Evolutionary conservation across 2,113 vertebrate genomes (phyloP).

Genomic region (Thalassoma bifasciatum): DNA sequence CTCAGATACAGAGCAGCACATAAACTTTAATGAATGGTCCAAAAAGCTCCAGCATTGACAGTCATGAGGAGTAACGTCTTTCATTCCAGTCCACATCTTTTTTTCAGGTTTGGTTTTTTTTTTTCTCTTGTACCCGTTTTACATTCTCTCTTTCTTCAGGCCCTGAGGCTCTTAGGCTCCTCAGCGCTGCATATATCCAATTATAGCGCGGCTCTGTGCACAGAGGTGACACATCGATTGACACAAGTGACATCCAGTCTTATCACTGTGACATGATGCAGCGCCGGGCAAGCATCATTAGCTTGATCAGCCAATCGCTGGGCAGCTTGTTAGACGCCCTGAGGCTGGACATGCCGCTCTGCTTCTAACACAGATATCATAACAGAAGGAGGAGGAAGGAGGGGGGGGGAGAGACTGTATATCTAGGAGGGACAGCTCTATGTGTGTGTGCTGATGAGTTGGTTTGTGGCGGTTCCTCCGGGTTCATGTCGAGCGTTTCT

Average conservation of each 20-base stretch:
- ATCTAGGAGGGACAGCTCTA: constrained; percentile 47
- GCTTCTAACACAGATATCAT: constrained; percentile 55
- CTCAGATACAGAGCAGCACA: not conserved
- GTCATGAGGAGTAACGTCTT: constrained; percentile 33
- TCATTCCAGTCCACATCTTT: not conserved
- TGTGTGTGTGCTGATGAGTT: constrained; percentile 19
- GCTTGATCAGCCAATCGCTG: constrained; percentile 61
- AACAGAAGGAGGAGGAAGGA: constrained; percentile 40
- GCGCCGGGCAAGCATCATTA: constrained; percentile 69
- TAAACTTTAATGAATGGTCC: constrained; percentile 15
- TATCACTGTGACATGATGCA: constrained; percentile 68
- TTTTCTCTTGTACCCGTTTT: constrained; percentile 30
- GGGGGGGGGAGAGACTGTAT: constrained; percentile 14
- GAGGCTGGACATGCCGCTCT: constrained; percentile 38
- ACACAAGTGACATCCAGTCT: constrained; percentile 67
- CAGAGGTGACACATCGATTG: constrained; percentile 69
- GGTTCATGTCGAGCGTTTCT: constrained; percentile 3
- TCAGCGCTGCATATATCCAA: constrained; percentile 58
- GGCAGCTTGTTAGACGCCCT: constrained; percentile 33
- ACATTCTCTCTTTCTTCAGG: constrained; percentile 29
- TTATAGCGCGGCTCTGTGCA: constrained; percentile 60
- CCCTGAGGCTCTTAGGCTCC: constrained; percentile 49
- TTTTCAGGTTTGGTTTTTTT: too few species aligned
- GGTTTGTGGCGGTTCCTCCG: constrained; percentile 17
- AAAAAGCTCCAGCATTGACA: constrained; percentile 27